Evolutionary conservation across 1,140 invertebrate species (phyloP), one percentile per base, ranked within the genome.

Genomic region (Brachionus manjavacas): DNA sequence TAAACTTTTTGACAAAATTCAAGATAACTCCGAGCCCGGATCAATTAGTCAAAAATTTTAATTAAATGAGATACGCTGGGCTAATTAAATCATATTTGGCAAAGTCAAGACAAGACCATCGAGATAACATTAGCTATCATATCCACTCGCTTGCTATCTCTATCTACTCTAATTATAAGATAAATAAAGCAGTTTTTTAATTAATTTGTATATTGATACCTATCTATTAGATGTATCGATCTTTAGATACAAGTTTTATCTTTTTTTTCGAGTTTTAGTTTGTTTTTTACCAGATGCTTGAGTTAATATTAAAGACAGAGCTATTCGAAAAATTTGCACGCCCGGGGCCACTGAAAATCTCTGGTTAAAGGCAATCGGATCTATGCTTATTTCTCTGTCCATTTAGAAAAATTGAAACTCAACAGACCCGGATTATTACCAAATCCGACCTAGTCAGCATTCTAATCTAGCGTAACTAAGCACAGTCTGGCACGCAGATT

Each of bases 151-250:
- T 76, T n/a, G 31, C 16, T 49, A 76, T 76, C 25, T 31, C 43
- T 76, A 76, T 49, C 72, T 76, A 76, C 52, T 25, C 39, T 76
- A 76, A 76, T 76, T 46, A 76, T 49, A 49, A 76, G 72, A 76
- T 76, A 76, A 76, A 76, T 76, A 76, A 76, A 76, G 41, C 72
- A 76, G 72, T 76, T 49, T 72, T 72, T 76, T 76, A 76, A 76
- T 76, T 76, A 76, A 76, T 76, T 76, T 76, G 72, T 76, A 49
- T 76, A 49, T 76, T 49, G 72, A 76, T 76, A 76, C 72, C 72
- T 76, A 76, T 76, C 72, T 76, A 39, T 72, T 60, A 60, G 52
- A 60, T 60, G 52, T 60, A 60, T 60, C 16, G 52, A 60, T 60
- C 14, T 28, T 4, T 39, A 72, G 68, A 72, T 72, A 72, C 35